These are phyloP conservation scores for Ptychoptera contaminata DNA, from an alignment of 2,888 invertebrate genomes.

Conservation along the genomic window DNA sequence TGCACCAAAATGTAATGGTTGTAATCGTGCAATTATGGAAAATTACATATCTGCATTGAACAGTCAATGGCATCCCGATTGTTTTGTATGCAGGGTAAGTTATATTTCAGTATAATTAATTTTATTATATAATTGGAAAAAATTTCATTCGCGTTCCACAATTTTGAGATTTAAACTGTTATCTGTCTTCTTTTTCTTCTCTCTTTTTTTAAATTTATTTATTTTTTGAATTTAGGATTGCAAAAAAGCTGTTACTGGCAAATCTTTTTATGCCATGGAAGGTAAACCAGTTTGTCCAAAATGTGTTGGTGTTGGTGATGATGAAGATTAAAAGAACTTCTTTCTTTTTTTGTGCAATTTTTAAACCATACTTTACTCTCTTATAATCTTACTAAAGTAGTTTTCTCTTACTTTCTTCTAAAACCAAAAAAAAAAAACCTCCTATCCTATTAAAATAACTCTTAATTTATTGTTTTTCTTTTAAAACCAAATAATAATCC, in stretches of 20 bases:
- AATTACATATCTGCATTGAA: conserved; percentile 96
- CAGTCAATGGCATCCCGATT: conserved; percentile 96
- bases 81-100: conserved; percentile 97
- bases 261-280: conserved; percentile 95
- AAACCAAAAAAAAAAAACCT: no score
- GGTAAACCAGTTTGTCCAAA: conserved; percentile 90
- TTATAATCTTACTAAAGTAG: no score
- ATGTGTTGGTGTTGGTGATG: conserved; percentile 84
- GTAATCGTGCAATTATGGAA: conserved; percentile 90
- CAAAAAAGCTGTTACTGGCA: conserved; percentile 81
- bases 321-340: conserved; percentile 33
- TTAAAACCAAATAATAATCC: no score
- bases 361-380: no score
- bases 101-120: conserved; percentile 15
- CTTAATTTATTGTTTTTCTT: no score
- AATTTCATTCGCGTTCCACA: background rate
- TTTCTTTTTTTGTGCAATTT: no score
- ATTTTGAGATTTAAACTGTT: background rate
- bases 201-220: conserved; percentile 4
- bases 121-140: conserved; percentile 2
- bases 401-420: no score
- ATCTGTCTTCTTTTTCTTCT: background rate
- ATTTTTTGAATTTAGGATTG: conserved; percentile 58
- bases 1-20: conserved; percentile 95
- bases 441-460: no score